Evolutionary conservation across 2,888 invertebrate species (phyloP), one percentile per base, ranked within the genome.

Genomic region (Cosmopolites sordidus): DNA sequence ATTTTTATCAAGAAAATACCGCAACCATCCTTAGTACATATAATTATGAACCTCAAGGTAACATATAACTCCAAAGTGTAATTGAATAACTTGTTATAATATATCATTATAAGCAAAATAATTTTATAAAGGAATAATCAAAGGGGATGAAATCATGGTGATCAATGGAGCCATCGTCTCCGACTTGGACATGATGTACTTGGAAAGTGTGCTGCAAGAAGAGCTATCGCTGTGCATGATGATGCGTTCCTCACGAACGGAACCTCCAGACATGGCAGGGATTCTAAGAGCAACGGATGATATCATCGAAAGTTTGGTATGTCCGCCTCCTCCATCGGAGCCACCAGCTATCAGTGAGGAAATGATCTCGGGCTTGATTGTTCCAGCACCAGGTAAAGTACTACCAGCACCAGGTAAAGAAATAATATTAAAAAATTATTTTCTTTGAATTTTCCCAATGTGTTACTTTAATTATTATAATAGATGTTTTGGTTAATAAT

Each of bases 171-270:
- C 95, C 67, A 92, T 96, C 75, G 95, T 97, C 64, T 92, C 93
- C 70, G 96, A 97, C 79, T 82, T 97, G 78, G 97, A 97, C 82
- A 97, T 97, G 96, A 96, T 97, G 91, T 96, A 94, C 80, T 83
- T 97, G 73, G 97, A 97, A 77, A 92, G 92, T 71, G 91, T 96
- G 60, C 82, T 97, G 64, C 95, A 95, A 76, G 95, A 96, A 75
- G 94, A 94, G 71, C 83, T 91, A 60, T 87, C 91, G 43, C 83
- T 97, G 58, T 92, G 92, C 79, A 92, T 97, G 87, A 96, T 96
- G 89, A 92, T 97, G 87, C 84, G 96, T 65, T 91, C 90, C 40
- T 88, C 91, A 39, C 82, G 90, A 62, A 87, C 87, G 14, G 89
- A 90, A 72, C 87, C 87, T 37, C 87, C 87, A 33, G 87, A 87